Base-by-base conservation (phyloP, 2,888 invertebrate species). In the Rutpela maculata region DNA sequence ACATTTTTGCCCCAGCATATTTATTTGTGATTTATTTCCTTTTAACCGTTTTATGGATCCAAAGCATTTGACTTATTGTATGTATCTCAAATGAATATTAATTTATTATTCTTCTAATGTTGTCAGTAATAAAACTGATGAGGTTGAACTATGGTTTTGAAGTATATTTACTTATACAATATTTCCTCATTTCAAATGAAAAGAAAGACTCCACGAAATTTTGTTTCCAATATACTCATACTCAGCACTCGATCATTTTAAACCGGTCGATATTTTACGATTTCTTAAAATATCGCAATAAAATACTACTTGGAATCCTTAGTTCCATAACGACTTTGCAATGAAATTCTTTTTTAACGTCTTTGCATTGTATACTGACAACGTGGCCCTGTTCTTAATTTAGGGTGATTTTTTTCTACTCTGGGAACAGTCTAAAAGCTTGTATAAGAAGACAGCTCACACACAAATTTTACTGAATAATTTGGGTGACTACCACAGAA, bases 331-430 rank as follows among this genome's bases (percentile, higher is more conserved):
- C 50, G 50, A 50, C 50, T 50, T 50, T 15, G 50, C n/a, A 50
- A 50, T 60, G 19, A 31, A n/a, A 31, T 62, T 62, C 62, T 22
- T n/a, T 31, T 63, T 35, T 63, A 63, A 63, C 62, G 62, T 63
- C 35, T 35, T 31, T n/a, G 17, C 35, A 35, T 31, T 63, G 31
- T 35, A 63, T 63, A 31, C 35, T 31, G 60, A 60, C 62, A 35
- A n/a, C n/a, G 15, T 50, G 35, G 62, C n/a, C 35, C 35, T 35
- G 62, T 35, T 63, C 35, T 63, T 63, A 63, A 35, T 63, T 63
- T 63, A 63, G 62, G 62, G 62, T 35, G 62, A 63, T 63, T 63
- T 63, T 63, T 63, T 63, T 63, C 35, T 63, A 17, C 31, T 35
- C 26, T 63, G 62, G 62, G 62, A 63, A 63, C 35, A 17, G n/a